Conservation (phyloP, 2,113 vertebrate genomes). For the Tamias sibiricus region DNA sequence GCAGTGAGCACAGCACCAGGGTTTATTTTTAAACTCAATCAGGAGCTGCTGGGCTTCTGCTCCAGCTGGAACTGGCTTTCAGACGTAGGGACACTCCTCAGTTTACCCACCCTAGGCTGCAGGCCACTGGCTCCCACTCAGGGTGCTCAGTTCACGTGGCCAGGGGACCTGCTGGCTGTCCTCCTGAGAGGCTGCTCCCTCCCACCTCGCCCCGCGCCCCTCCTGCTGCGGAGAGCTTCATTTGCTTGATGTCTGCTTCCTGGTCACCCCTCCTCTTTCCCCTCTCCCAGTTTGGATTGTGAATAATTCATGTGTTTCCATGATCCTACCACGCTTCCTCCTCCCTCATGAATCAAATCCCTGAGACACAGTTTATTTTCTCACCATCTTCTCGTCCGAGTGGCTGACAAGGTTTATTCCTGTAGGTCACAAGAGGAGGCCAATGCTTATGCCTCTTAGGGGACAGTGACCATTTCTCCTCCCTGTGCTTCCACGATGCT, state of each 20-base stretch:
- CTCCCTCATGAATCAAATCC: constrained; percentile 72
- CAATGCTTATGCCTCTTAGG: not conserved
- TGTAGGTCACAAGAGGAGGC: constrained; percentile 10
- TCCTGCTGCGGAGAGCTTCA: not conserved
- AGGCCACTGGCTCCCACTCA: not conserved
- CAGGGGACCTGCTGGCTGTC: not conserved
- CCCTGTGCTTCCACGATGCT: not conserved
- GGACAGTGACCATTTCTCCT: not conserved
- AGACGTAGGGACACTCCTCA: not conserved
- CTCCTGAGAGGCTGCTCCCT: not conserved
- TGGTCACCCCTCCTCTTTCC: not conserved
- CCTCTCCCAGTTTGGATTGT: not conserved
- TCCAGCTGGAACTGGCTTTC: not conserved
- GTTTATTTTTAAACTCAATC: constrained; percentile 48
- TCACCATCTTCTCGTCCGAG: constrained; percentile 39
- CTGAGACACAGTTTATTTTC: constrained; percentile 68
- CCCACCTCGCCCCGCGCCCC: too few species aligned
- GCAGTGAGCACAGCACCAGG: not conserved
- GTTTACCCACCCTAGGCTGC: not conserved
- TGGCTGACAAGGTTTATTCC: constrained; percentile 54
- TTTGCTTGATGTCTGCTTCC: not conserved
- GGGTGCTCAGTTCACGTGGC: not conserved
- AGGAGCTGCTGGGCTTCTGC: not conserved
- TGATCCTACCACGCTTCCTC: constrained; percentile 18
- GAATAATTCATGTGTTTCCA: constrained; percentile 75